Percentiles rank a stretch among this genome's conserved stretches.
Conservation (phyloP, 2,888 invertebrate species). For the Tipula helvola region DNA sequence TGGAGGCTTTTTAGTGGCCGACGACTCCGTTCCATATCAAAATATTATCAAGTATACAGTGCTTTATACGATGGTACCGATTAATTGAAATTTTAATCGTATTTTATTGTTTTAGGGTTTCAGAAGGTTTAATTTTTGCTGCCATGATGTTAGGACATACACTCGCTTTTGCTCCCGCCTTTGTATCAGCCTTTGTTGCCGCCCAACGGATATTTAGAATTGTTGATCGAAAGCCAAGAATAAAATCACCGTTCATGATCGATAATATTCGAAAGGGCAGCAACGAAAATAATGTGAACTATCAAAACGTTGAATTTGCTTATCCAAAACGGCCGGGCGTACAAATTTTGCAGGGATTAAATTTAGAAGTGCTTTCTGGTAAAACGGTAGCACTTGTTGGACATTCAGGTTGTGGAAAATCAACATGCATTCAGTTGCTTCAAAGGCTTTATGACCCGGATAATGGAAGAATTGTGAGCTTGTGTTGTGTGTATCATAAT, state of each 20-base stretch:
- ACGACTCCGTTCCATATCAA: conserved; percentile 48
- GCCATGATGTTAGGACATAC: conserved; percentile 72
- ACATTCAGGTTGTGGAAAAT: conserved; percentile 70
- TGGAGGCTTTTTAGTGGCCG: conserved; percentile 55
- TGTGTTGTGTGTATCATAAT: neutral
- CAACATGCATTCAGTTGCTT: conserved; percentile 65
- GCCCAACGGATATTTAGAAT: conserved; percentile 55
- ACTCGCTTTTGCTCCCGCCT: conserved; percentile 64
- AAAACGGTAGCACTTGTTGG: conserved; percentile 62
- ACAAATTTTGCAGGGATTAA: conserved; percentile 57
- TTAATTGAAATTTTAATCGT: neutral
- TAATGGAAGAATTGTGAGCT: conserved; percentile 45
- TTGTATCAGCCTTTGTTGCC: conserved; percentile 58
- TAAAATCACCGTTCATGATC: conserved; percentile 36
- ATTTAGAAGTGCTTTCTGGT: conserved; percentile 52
- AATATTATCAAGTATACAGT: conserved; percentile 53
- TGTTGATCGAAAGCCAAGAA: conserved; percentile 45
- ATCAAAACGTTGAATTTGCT: conserved; percentile 57
- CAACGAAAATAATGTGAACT: conserved; percentile 40
- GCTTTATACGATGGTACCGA: neutral
- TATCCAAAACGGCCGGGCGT: conserved; percentile 72
- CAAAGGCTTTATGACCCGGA: conserved; percentile 70
- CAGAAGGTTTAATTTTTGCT: conserved; percentile 64
- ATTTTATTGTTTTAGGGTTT: conserved; percentile 40
- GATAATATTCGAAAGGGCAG: conserved; percentile 15